Evolutionary conservation across 2,113 vertebrate species (phyloP).

Genomic region (Halichoerus grypus): DNA sequence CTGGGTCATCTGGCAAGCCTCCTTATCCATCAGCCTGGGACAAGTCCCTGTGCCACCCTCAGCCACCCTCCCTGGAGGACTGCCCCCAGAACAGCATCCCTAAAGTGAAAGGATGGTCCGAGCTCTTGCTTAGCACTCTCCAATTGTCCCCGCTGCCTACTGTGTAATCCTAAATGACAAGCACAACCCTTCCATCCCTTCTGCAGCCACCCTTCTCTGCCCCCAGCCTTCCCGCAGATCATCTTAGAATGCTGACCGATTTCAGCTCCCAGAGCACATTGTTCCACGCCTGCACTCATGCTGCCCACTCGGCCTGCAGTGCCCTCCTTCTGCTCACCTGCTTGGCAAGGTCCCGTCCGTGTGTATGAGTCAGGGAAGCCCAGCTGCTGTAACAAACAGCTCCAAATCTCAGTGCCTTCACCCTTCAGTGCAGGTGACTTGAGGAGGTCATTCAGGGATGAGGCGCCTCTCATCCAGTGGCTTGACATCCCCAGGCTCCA

Average conservation of each 20-base stretch:
- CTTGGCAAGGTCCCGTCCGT: background rate
- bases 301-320: background rate
- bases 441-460: background rate
- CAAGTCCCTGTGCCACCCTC: background rate
- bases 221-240: background rate
- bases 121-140: background rate
- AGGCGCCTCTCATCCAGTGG: background rate
- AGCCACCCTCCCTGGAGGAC: background rate
- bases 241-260: background rate
- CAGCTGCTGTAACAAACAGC: background rate
- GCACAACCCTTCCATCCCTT: accelerated
- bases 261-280: too few species aligned
- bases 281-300: background rate
- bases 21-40: background rate
- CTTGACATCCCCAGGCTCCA: background rate
- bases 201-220: too few species aligned
- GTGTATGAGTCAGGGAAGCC: background rate
- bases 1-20: background rate
- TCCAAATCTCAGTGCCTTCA: too few species aligned
- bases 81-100: background rate
- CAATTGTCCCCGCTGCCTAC: accelerated
- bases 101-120: accelerated
- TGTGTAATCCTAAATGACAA: background rate
- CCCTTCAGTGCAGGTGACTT: background rate
- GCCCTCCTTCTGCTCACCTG: background rate